A percentile compares a stretch with the other conserved stretches of the same genome.
These are phyloP conservation scores for Mormyrus lacerda DNA, from an alignment of 2,113 vertebrate genomes.

Conservation along the genomic window DNA sequence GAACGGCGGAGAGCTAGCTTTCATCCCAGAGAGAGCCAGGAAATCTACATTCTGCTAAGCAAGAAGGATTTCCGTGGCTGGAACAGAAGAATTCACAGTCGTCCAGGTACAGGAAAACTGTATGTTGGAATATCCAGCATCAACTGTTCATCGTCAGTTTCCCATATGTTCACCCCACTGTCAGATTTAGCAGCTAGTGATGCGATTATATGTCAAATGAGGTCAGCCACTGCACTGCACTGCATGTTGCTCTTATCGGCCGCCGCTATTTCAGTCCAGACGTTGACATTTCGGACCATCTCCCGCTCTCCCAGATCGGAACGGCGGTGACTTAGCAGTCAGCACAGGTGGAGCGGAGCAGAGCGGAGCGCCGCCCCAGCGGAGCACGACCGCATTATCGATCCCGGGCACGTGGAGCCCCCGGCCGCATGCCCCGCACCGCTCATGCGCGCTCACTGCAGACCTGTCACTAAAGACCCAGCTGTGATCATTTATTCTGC, in stretches of 20 bases:
- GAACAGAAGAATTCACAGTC: not conserved
- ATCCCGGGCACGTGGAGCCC: slow-evolving; percentile 40
- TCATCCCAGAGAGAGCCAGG: not conserved
- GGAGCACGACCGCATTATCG: slow-evolving; percentile 53
- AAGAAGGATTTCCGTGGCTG: not conserved
- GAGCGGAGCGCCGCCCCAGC: slow-evolving; percentile 32
- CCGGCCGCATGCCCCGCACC: not conserved
- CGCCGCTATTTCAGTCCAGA: not conserved
- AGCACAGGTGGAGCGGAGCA: slow-evolving; percentile 38
- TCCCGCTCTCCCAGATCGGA: not conserved
- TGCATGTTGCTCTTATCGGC: not conserved
- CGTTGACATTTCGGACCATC: too few species aligned
- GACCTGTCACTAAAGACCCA: not conserved
- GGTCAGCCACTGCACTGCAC: not conserved
- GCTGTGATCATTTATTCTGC: not conserved
- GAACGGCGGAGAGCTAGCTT: not conserved
- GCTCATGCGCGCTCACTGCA: not conserved
- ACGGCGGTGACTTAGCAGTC: slow-evolving; percentile 44
- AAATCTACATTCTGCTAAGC: not conserved
- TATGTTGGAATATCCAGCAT: not conserved
- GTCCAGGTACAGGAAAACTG: not conserved
- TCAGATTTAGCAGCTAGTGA: not conserved
- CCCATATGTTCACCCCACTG: not conserved
- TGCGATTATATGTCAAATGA: not conserved
- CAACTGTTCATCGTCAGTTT: too few species aligned